Percentiles rank a stretch among this genome's conserved stretches.
Conservation (phyloP, 2,113 vertebrate genomes). For the Rostratula benghalensis region DNA sequence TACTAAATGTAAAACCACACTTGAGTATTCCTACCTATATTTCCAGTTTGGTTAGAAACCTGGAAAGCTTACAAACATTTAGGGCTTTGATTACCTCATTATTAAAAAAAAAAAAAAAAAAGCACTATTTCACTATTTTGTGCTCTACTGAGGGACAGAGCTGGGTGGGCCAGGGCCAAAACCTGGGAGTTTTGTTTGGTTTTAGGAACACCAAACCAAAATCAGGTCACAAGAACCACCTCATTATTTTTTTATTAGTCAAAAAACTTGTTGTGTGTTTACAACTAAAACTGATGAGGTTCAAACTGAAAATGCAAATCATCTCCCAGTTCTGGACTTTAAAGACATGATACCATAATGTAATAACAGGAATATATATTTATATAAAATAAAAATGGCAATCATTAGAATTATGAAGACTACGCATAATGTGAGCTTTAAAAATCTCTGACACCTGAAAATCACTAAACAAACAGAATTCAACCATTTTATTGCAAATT, state of each 20-base stretch:
- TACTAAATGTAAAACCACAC: not conserved
- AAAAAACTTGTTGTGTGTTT: not conserved
- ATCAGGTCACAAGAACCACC: not conserved
- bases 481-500: not conserved
- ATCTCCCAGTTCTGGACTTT: not conserved
- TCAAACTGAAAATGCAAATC: not conserved
- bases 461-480: not conserved
- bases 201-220: not conserved
- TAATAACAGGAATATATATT: not conserved
- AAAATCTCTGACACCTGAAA: not conserved
- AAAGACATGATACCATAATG: not conserved
- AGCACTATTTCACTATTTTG: no score
- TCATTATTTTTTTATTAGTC: not conserved
- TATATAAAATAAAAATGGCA: not conserved
- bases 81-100: not conserved
- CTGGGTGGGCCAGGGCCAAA: not conserved
- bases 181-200: not conserved
- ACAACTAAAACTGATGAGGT: not conserved
- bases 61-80: not conserved
- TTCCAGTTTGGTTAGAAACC: not conserved
- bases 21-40: accelerated
- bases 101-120: not conserved
- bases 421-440: not conserved
- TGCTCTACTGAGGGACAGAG: not conserved
- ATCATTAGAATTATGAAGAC: not conserved